Evolutionary conservation across 2,888 invertebrate species (phyloP).

Genomic region (Junonia oenone): DNA sequence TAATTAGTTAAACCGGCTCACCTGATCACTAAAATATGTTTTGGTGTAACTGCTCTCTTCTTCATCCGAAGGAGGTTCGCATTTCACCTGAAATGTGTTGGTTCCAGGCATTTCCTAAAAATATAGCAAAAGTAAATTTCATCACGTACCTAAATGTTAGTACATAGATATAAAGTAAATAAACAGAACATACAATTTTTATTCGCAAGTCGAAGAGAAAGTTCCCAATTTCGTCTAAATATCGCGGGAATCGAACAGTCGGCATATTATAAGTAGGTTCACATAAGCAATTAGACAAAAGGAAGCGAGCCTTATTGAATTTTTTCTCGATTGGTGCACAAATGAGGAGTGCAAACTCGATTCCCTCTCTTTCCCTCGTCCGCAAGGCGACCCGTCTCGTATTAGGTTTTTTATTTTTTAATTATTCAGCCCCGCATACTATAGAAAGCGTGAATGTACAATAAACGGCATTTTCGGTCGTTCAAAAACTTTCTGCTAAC

Average conservation of each 20-base stretch:
- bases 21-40: constrained; percentile 47
- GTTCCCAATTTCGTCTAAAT: constrained; percentile 44
- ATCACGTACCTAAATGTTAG: no score
- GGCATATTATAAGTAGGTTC: constrained; percentile 56
- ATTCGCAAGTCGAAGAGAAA: constrained; percentile 35
- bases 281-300: constrained; percentile 73
- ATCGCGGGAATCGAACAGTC: constrained; percentile 52
- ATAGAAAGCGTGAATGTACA: constrained; percentile 28
- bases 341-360: constrained; percentile 66
- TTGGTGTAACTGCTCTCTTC: constrained; percentile 52
- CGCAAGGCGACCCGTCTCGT: constrained; percentile 47
- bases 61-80: constrained; percentile 62
- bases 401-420: constrained; percentile 50
- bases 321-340: constrained; percentile 74
- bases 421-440: constrained; percentile 42
- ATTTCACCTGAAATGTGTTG: constrained; percentile 52
- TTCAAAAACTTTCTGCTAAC: constrained; percentile 37
- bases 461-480: constrained; percentile 21
- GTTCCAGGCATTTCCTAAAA: constrained; percentile 61
- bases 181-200: constrained; percentile 4
- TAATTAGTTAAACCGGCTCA: constrained; percentile 33
- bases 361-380: constrained; percentile 61
- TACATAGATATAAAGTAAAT: no score
- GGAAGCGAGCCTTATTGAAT: constrained; percentile 74
- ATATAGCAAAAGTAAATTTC: no score